Evolutionary conservation across 1,140 invertebrate species (phyloP).

Genomic region (Neodiprion fabricii): DNA sequence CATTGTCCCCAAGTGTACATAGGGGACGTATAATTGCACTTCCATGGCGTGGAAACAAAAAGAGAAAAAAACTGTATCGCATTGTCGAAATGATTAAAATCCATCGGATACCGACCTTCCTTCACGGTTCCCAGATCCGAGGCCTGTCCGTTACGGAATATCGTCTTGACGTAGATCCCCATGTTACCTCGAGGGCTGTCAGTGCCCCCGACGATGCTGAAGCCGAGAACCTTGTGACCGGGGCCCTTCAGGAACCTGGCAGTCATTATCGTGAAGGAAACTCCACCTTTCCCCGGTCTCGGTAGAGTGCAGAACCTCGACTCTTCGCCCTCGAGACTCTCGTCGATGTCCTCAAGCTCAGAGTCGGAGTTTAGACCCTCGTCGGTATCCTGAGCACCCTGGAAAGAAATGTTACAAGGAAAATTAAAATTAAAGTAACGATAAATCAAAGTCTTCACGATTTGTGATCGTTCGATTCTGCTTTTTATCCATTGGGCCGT

Average conservation of each 20-base stretch:
- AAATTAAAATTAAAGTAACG: too few relatives aligned
- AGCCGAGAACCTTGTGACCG: conserved; percentile 86
- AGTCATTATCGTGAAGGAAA: conserved; percentile 61
- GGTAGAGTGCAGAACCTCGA: conserved; percentile 62
- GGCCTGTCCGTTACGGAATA: conserved; percentile 88
- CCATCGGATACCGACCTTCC: conserved; percentile 72
- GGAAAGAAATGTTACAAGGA: not conserved
- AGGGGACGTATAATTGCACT: too few relatives aligned
- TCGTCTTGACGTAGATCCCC: conserved; percentile 91
- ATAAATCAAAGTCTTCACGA: not conserved
- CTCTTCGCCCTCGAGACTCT: conserved; percentile 51
- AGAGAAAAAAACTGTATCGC: not conserved
- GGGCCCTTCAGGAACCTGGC: conserved; percentile 80
- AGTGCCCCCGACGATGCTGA: conserved; percentile 89
- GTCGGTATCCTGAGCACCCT: conserved; percentile 48
- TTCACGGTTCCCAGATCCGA: conserved; percentile 80
- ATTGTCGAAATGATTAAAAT: too few relatives aligned
- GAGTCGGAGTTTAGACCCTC: conserved; percentile 56
- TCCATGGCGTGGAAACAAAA: not conserved
- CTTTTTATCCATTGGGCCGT: conserved; percentile 2
- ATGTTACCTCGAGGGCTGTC: conserved; percentile 89
- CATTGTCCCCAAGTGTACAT: too few relatives aligned
- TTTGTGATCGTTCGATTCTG: not conserved
- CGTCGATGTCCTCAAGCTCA: conserved; percentile 57
- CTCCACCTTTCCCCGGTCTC: conserved; percentile 55